Evolutionary conservation across 2,888 invertebrate genomes (phyloP), one percentile per base, ranked within the genome.

Genomic region (Diaprepes abbreviatus): DNA sequence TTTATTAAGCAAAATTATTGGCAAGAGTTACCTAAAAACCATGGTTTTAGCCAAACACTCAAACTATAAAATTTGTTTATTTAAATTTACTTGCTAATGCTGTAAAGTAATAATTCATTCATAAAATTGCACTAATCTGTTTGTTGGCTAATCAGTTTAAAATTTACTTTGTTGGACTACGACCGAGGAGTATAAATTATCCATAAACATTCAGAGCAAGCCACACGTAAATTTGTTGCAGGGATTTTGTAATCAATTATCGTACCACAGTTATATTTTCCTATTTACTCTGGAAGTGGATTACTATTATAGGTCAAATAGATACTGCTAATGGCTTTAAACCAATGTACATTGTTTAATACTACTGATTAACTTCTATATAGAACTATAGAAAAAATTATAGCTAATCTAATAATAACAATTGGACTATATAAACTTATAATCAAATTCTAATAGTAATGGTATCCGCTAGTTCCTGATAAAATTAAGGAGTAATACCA

Each of bases 171-270:
- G 58, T 58, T 58, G 28, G 40, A 14, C 45, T 21, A 38, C 66
- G 66, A 66, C 64, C 57, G 57, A 66, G 50, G 43, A 58, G 45
- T 58, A 66, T 66, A 66, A 66, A 66, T 66, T 66, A 58, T 66
- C 48, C 36, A 66, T 66, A 66, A 50, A 58, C 66, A 66, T 66
- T 66, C 58, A 58, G 36, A 38, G 50, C 38, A 50, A 57, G 33
- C 66, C 66, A 17, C 66, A 28, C 60, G 60, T 60, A 60, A 66
- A 66, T 66, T 66, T 66, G 60, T 60, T 60, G 54, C 54, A 40
- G 43, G 60, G 66, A 66, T 66, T 66, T 66, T 60, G 66, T 60
- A 66, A 66, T 66, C 66, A 66, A 66, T 66, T 66, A 66, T 35
- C 40, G 21, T 43, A 54, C 59, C 60, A 60, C 59, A 66, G 52